Evolutionary conservation across 2,113 vertebrate genomes (phyloP), one percentile per base, ranked within the genome.

Genomic region (Pachyramphus minor): DNA sequence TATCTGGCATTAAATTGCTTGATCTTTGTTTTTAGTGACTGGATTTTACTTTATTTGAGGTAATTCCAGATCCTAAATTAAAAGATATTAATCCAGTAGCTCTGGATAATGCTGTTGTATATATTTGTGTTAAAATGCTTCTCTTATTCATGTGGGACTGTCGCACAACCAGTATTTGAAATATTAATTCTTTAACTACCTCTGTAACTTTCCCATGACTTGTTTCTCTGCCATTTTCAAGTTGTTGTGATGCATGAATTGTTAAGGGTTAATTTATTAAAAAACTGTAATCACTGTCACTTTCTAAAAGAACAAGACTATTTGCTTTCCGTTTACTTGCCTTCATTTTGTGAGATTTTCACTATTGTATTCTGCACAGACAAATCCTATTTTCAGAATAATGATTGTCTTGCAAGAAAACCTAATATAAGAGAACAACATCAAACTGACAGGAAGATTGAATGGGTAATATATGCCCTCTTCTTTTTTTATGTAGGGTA

Each of bases 361-460:
- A 15, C 55, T 81, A 11, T 17, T 93, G 27, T 52, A 74, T 89
- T 92, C 77, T 63, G 92, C 78, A 77, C 58, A 78, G 25, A 35
- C 22, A 11, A 93, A 35, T 90, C 39, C 16, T 58, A 19, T 91
- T 96, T 82, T 89, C 56, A 89, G 76, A 84, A 45, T 49, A 89
- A 66, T 49, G 41, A 42, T 89, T 4, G 3, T 63, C 52, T 82
- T 93, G 74, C 58, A 69, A 79, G 86, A 66, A 79, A 93, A 89
- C 64, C 49, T 79, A 84, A 72, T 84, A 27, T 53, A 64, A 68
- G 74, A 84, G 76, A 76, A 63, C 30, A 90, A 63, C 79, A 90
- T 90, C 73, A 75, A 78, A 37, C 52, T 92, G 92, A 62, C 77
- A 91, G 80, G 53, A 79, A 91, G 74, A 94, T 67, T 91, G 94